phyloP scores from a whole-genome alignment of 2,888 invertebrate species.

The Leptinotarsa rubiginosa region DNA sequence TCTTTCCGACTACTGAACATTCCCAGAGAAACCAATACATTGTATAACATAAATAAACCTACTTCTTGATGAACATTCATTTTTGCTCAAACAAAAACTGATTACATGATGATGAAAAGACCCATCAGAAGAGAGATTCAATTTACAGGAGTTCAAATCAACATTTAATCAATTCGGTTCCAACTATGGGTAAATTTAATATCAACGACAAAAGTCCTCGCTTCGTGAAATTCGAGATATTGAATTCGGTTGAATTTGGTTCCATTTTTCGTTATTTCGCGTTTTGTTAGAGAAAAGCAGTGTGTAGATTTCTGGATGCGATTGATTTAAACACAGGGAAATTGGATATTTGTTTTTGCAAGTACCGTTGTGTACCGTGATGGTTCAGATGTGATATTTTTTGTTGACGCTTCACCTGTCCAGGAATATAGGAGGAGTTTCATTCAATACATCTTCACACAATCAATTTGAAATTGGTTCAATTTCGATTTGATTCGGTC shows the following conservation, averaged over 20 bases:
- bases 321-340: background rate
- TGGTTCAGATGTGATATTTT: too few species aligned
- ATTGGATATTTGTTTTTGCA: background rate
- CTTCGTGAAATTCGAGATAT: background rate
- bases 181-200: background rate
- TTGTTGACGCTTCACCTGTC: too few species aligned
- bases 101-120: background rate
- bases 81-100: too few species aligned
- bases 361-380: background rate
- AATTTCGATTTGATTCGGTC: too few species aligned
- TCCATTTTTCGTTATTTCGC: background rate
- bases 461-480: too few species aligned
- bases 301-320: background rate
- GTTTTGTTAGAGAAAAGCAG: background rate
- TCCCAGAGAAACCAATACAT: too few species aligned
- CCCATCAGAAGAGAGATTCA: background rate
- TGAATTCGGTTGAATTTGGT: background rate
- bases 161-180: conserved; percentile 10
- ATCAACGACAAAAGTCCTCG: conserved; percentile 1
- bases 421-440: too few species aligned
- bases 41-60: too few species aligned
- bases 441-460: too few species aligned
- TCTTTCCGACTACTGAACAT: too few species aligned
- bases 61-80: too few species aligned
- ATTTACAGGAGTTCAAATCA: background rate